Evolutionary conservation across 1,140 invertebrate species (phyloP).

Genomic region (Augochlora pura): DNA sequence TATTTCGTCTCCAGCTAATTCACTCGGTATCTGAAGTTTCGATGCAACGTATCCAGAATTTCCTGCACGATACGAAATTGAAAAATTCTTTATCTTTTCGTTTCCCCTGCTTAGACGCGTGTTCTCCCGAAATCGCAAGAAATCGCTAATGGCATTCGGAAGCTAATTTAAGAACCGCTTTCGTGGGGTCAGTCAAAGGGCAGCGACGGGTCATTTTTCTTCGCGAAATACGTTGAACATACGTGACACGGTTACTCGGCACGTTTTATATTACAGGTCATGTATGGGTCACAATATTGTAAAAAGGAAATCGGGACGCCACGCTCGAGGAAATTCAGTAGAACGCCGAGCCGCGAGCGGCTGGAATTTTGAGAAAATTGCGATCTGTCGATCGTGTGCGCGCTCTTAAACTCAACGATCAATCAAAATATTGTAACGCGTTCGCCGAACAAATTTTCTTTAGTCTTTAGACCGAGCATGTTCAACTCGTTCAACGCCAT

Average conservation of each 20-base stretch:
- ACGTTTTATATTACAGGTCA: conserved; percentile 20
- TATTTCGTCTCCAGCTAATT: no score
- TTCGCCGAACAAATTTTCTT: no score
- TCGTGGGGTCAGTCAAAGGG: conserved; percentile 17
- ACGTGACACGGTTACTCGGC: conserved; percentile 41
- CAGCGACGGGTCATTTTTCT: conserved; percentile 34
- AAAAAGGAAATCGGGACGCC: conserved; percentile 1
- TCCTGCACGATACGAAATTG: no score
- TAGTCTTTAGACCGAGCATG: no score
- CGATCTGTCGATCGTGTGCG: background rate
- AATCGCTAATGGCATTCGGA: conserved; percentile 4
- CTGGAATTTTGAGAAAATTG: conserved; percentile 1
- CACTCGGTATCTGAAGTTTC: no score
- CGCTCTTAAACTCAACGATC: background rate
- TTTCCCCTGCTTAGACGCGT: no score
- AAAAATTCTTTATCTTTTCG: no score
- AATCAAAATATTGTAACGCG: background rate
- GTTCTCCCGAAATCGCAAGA: background rate
- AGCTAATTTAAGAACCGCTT: conserved; percentile 1
- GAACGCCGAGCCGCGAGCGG: background rate
- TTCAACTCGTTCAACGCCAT: no score
- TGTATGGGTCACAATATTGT: conserved; percentile 14
- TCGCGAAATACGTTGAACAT: conserved; percentile 30
- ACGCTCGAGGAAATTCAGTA: background rate
- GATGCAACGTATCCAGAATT: no score